These are phyloP conservation scores for Eira barbara DNA, from an alignment of 2,113 vertebrate species.

Conservation along the genomic window DNA sequence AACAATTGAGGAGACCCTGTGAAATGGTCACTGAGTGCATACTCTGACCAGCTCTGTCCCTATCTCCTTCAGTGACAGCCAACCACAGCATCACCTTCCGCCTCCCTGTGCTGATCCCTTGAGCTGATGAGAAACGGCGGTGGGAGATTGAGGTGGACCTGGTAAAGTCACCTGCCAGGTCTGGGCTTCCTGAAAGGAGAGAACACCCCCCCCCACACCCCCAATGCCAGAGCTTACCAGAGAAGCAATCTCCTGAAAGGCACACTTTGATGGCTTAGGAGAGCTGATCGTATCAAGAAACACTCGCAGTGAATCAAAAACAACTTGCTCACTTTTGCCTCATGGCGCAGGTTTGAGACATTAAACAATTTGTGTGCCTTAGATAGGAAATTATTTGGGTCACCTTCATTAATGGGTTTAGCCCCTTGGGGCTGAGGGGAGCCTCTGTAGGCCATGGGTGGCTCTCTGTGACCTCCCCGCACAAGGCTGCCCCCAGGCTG, in stretches of 20 bases:
- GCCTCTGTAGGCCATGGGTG: too few relatives aligned
- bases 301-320: background rate
- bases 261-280: background rate
- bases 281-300: background rate
- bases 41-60: background rate
- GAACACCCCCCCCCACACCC: background rate
- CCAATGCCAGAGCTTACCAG: too few relatives aligned
- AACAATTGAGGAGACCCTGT: background rate
- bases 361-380: background rate
- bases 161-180: background rate
- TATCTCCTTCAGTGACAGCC: background rate
- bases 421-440: background rate
- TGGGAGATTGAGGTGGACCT: rapidly evolving
- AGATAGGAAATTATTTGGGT: background rate
- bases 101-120: rapidly evolving
- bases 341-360: background rate
- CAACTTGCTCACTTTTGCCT: background rate
- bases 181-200: background rate
- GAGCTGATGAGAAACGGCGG: background rate
- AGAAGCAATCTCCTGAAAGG: background rate
- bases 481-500: background rate
- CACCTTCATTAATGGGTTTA: background rate
- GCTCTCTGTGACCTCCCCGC: background rate
- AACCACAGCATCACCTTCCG: rapidly evolving
- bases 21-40: background rate